phyloP scores from a whole-genome alignment of 2,888 invertebrate species.

The Leptopilina syphax region DNA sequence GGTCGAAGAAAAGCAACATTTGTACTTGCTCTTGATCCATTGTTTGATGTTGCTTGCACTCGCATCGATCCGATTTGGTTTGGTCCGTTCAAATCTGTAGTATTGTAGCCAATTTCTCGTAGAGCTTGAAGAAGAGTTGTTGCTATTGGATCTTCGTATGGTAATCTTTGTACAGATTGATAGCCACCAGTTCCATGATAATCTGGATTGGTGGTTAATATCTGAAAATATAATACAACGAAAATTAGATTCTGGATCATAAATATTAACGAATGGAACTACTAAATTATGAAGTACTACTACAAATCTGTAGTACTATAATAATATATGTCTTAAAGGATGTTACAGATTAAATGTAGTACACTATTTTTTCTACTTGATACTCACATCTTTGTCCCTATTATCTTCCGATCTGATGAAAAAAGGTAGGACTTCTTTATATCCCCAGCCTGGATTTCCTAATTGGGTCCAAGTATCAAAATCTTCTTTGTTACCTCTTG shows the following conservation, averaged over 20 bases:
- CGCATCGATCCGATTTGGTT: conserved; percentile 15
- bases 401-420: conserved; percentile 2
- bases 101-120: conserved; percentile 39
- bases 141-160: conserved; percentile 1
- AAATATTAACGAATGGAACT: no score
- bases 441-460: conserved; percentile 19
- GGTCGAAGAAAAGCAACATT: conserved; percentile 46
- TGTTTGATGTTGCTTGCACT: conserved; percentile 20
- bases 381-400: not conserved
- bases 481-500: not conserved
- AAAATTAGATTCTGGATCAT: no score
- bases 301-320: no score
- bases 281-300: no score
- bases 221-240: not conserved
- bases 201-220: conserved; percentile 69
- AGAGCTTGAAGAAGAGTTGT: conserved; percentile 22
- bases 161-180: conserved; percentile 61
- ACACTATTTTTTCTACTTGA: not conserved
- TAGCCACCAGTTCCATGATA: conserved; percentile 82
- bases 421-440: not conserved
- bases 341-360: no score
- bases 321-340: no score
- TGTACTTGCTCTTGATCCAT: conserved; percentile 42
- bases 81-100: conserved; percentile 38
- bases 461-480: not conserved